These are phyloP conservation scores for Coptotermes formosanus DNA, from an alignment of 1,140 invertebrate genomes.

Conservation along the genomic window DNA sequence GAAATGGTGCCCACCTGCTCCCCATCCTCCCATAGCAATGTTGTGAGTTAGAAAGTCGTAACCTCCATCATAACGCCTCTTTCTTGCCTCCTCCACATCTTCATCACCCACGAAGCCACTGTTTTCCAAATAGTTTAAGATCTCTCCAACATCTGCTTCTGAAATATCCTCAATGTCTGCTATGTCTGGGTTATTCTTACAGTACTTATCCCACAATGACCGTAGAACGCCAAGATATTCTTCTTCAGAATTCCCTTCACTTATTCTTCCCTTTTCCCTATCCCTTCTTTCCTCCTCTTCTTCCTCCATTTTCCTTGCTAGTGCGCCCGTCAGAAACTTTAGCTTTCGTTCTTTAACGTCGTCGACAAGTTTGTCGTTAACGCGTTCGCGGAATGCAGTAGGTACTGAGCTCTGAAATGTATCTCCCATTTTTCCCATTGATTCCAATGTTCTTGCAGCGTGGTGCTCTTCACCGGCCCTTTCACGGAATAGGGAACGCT, in stretches of 20 bases:
- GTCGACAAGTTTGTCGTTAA: not conserved
- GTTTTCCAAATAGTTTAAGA: conserved; percentile 26
- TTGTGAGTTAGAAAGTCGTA: conserved; percentile 3
- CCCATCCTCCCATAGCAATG: conserved; percentile 10
- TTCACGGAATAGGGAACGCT: conserved; percentile 27
- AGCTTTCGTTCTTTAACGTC: not conserved
- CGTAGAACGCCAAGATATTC: conserved; percentile 21
- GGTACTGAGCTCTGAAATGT: not conserved
- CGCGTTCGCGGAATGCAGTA: not conserved
- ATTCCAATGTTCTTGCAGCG: not conserved
- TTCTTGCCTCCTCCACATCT: not conserved
- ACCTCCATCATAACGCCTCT: conserved; percentile 3
- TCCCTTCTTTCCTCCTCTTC: not conserved
- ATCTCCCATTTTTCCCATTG: not conserved
- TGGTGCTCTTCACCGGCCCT: not conserved
- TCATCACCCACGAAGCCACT: not conserved
- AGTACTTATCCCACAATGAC: conserved; percentile 25
- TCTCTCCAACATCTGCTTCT: conserved; percentile 20
- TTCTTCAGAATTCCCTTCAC: not conserved
- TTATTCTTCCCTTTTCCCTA: not conserved
- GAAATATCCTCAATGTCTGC: conserved; percentile 26
- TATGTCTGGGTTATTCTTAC: not conserved
- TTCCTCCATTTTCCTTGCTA: not conserved
- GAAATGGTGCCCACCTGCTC: not conserved
- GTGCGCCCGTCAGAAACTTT: not conserved